These are phyloP conservation scores for Vidua macroura DNA, from an alignment of 2,113 vertebrate genomes.

Conservation along the genomic window DNA sequence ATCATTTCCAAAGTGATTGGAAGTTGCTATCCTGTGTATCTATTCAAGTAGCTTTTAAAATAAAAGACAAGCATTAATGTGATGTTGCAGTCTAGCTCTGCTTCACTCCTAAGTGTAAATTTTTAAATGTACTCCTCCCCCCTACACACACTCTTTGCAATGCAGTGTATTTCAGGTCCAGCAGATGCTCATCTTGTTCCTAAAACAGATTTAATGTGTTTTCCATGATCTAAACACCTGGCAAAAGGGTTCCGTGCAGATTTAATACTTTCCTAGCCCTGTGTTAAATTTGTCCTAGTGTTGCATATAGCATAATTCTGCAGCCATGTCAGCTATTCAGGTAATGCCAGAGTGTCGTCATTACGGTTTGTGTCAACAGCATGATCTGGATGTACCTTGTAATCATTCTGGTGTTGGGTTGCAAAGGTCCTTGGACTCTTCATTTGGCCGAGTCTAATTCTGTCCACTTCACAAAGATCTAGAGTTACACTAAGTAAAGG, in stretches of 20 bases:
- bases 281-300: slow-evolving; percentile 30
- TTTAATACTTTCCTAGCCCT: slow-evolving; percentile 51
- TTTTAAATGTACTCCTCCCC: background rate
- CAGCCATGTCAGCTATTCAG: slow-evolving; percentile 60
- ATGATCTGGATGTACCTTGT: slow-evolving; percentile 62
- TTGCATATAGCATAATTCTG: slow-evolving; percentile 31
- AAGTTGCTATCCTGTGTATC: background rate
- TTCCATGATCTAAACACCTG: slow-evolving; percentile 57
- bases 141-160: background rate
- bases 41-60: background rate
- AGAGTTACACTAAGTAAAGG: slow-evolving; percentile 76
- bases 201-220: slow-evolving; percentile 44
- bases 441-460: slow-evolving; percentile 75
- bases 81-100: background rate
- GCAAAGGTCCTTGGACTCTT: slow-evolving; percentile 73
- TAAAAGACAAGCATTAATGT: background rate
- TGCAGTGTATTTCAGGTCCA: background rate
- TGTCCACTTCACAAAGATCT: slow-evolving; percentile 75
- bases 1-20: background rate
- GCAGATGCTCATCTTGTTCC: slow-evolving; percentile 16
- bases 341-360: slow-evolving; percentile 46
- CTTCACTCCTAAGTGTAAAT: background rate
- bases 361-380: slow-evolving; percentile 58
- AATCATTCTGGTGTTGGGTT: slow-evolving; percentile 68
- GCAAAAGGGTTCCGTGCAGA: background rate